These are phyloP conservation scores for Trididemnum clinides DNA, from an alignment of 23 tunicate genomes.

Conservation along the genomic window DNA sequence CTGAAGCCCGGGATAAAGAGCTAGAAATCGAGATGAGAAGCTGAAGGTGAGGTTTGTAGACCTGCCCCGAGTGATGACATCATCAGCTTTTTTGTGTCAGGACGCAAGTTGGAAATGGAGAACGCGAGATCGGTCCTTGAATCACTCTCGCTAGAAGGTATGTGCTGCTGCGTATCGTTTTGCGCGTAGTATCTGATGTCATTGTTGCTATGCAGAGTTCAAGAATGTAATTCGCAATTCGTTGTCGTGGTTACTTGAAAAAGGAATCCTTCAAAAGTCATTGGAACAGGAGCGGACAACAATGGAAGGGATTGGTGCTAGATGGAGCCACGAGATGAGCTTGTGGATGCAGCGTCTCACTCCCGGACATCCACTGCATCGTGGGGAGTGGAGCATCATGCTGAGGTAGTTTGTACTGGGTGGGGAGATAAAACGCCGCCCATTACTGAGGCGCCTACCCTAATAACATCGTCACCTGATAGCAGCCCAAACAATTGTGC, in stretches of 20 bases:
- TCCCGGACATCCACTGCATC: neutral
- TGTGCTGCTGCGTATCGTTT: neutral
- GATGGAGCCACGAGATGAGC: neutral
- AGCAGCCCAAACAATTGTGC: too few species aligned
- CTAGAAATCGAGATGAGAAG: too few species aligned
- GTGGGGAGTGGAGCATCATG: conserved; percentile 4
- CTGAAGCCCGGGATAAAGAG: too few species aligned
- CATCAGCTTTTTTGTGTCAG: neutral
- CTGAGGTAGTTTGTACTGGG: neutral
- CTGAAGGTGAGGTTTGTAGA: too few species aligned
- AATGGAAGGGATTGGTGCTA: conserved; percentile 13
- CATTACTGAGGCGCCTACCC: neutral
- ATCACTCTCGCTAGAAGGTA: neutral
- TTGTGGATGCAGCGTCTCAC: conserved; percentile 7
- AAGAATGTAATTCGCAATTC: neutral
- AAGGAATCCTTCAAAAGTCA: neutral
- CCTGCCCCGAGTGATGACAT: too few species aligned
- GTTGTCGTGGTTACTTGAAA: neutral
- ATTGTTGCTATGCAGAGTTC: neutral
- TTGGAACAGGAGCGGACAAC: neutral
- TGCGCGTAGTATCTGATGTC: neutral
- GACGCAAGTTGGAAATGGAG: neutral
- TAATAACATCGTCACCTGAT: too few species aligned
- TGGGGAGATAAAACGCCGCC: too few species aligned
- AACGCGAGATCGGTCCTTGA: neutral